Evolutionary conservation across 2,888 invertebrate genomes (phyloP).

Genomic region (Scotopteryx bipunctaria): DNA sequence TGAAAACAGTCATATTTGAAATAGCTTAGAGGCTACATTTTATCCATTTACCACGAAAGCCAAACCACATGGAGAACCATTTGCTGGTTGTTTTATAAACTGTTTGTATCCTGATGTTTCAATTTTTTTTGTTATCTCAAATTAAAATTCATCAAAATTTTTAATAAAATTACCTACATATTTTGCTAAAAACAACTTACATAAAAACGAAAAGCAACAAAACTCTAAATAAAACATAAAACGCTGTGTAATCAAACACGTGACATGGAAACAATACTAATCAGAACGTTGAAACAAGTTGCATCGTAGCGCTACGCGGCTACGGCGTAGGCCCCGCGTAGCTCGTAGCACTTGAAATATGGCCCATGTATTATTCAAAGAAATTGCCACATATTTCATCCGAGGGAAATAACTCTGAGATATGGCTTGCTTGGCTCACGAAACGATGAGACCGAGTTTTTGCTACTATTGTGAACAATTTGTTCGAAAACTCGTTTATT

Average conservation of each 20-base stretch:
- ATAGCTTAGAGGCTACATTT: too few relatives aligned
- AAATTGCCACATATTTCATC: slow-evolving; percentile 85
- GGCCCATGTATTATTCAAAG: slow-evolving; percentile 85
- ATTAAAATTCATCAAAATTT: too few relatives aligned
- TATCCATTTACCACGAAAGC: too few relatives aligned
- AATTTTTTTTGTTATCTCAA: too few relatives aligned
- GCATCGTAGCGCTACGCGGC: slow-evolving; percentile 43
- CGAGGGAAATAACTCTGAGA: slow-evolving; percentile 80
- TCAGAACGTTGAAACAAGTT: slow-evolving; percentile 34
- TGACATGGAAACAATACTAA: slow-evolving; percentile 14
- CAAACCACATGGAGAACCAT: too few relatives aligned
- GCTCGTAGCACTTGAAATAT: slow-evolving; percentile 77
- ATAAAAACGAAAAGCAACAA: too few relatives aligned
- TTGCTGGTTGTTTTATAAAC: too few relatives aligned
- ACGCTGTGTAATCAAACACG: not conserved
- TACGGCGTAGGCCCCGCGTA: slow-evolving; percentile 52
- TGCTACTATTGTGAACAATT: not conserved
- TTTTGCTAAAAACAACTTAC: too few relatives aligned
- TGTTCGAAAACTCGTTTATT: too few relatives aligned
- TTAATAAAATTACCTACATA: too few relatives aligned
- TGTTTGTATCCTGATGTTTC: too few relatives aligned
- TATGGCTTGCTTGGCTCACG: slow-evolving; percentile 59
- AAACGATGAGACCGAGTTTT: slow-evolving; percentile 43
- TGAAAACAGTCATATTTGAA: too few relatives aligned
- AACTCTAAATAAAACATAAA: not conserved